A percentile compares a stretch with the other conserved stretches of the same genome.
phyloP scores from a whole-genome alignment of 2,113 vertebrate species.

The Ia io region DNA sequence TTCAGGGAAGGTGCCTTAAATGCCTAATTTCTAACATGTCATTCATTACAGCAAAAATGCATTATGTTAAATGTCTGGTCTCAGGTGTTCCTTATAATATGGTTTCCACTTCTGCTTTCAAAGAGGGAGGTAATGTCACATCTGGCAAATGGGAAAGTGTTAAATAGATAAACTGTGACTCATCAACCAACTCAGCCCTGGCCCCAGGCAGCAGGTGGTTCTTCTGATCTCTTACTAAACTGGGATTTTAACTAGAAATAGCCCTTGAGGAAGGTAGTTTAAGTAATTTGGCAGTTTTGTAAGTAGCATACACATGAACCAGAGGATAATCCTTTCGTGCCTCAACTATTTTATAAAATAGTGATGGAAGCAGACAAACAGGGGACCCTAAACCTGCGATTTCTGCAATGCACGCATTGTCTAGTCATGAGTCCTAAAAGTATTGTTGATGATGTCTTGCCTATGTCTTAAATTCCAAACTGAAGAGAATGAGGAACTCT shows the following conservation, averaged over 20 bases:
- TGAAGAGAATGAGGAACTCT: not conserved
- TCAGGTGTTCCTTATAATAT: not conserved
- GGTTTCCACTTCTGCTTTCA: not conserved
- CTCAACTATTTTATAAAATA: not conserved
- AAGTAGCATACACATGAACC: not conserved
- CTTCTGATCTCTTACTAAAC: slow-evolving; percentile 36
- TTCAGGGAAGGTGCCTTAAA: not conserved
- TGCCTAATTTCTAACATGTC: slow-evolving; percentile 16
- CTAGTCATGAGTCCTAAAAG: not conserved
- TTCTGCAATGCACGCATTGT: not conserved
- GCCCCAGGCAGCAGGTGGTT: not conserved
- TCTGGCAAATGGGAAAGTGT: slow-evolving; percentile 27
- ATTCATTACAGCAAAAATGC: not conserved
- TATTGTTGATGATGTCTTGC: not conserved
- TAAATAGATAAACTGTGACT: slow-evolving; percentile 42
- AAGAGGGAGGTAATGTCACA: not conserved
- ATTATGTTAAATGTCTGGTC: slow-evolving; percentile 36
- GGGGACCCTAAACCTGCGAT: not conserved
- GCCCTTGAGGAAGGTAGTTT: slow-evolving; percentile 18
- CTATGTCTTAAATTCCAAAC: slow-evolving; percentile 22
- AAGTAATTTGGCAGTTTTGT: slow-evolving; percentile 31
- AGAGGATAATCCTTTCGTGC: slow-evolving; percentile 26
- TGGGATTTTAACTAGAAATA: not conserved
- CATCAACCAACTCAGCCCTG: not conserved
- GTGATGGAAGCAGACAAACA: not conserved